Base-by-base conservation (phyloP, 2,797 vertebrate species). In the Lindbergichthys nudifrons region DNA sequence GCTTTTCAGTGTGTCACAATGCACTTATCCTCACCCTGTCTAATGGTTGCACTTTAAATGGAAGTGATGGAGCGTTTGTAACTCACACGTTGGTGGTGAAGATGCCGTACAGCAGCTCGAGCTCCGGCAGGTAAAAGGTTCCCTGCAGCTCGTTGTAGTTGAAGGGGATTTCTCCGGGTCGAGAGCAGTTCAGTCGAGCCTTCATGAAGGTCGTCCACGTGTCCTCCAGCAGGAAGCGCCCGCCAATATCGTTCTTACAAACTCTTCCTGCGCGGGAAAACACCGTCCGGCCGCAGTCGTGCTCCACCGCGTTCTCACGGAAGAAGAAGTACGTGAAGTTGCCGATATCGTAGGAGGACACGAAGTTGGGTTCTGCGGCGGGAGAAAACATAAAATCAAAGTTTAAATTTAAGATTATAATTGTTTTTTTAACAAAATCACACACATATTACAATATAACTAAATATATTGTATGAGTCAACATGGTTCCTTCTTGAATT, bases 181-280 rank as follows among this genome's bases (percentile, higher is more conserved):
- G 94, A 30, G 97, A 99, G 82, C 98, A 99, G 93, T 99, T 99
- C 21, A 99, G 93, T 12, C 98, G 92, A 10, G 97, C 96, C 87
- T 99, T 99, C 97, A 98, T 99, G 91, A 98, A 99, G 1, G 98
- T 99, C 72, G 98, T 99, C 98, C 98, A 99, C 0, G 98, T 99
- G 84, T 99, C 98, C 77, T 98, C 98, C 73, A 99, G 91, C 46
- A 99, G 95, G 60, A 99, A 99, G 3, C 97, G 96, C 0, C 98
- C 98, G 0, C 98, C 98, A 0, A 99, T 96, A 89, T 99, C 98
- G 0, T 99, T 99, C 88, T 98, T 98, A 86, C 98, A 99, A 14
- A 99, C 96, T 0, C 97, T 95, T 0, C 97, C 97, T 0, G 96
- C 96, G 2, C 98, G 95, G 36, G 98, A 99, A 88, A 98, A 98